Percentiles rank a stretch among this genome's conserved stretches.
Conservation (phyloP, 2,797 vertebrate species). For the Brachymystax lenok region DNA sequence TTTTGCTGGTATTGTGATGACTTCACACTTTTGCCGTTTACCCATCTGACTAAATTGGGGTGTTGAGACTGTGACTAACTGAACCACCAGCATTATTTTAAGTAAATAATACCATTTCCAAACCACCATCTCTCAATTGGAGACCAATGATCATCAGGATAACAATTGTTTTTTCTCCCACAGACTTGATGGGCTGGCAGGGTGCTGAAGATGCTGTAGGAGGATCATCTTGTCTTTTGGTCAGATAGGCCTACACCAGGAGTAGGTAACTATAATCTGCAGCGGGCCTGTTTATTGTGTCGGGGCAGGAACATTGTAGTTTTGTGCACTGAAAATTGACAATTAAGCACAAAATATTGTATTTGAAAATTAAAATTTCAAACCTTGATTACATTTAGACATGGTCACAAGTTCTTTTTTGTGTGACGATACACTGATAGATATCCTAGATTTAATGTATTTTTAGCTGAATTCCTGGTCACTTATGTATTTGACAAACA, state of each 20-base stretch:
- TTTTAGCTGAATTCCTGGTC: no score
- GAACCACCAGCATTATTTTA: slow-evolving; percentile 46
- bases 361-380: no score
- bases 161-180: background rate
- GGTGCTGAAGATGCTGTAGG: background rate
- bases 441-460: no score
- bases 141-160: background rate
- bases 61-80: slow-evolving; percentile 57
- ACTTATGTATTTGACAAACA: no score
- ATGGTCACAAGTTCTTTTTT: no score
- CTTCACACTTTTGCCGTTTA: slow-evolving; percentile 77
- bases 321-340: no score
- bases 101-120: background rate
- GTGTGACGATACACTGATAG: no score
- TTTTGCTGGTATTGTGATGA: slow-evolving; percentile 65
- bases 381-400: no score
- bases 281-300: no score
- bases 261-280: no score
- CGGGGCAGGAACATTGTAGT: no score
- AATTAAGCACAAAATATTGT: no score
- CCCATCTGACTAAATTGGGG: slow-evolving; percentile 74
- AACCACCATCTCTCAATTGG: background rate
- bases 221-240: background rate
- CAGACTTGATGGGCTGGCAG: background rate
- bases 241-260: background rate